Conservation (phyloP, 2,797 vertebrate species). For the Oreochromis mossambicus region DNA sequence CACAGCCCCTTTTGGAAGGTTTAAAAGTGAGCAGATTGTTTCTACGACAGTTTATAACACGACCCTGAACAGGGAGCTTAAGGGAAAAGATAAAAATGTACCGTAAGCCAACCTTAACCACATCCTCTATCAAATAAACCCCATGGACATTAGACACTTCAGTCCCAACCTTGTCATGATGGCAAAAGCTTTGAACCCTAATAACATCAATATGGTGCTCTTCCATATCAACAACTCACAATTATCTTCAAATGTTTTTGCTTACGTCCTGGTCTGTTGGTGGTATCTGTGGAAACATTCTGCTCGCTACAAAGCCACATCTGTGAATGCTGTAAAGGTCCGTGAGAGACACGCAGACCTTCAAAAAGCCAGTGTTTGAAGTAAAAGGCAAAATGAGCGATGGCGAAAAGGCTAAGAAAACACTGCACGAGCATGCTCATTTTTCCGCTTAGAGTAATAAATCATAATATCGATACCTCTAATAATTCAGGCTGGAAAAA, state of each 20-base stretch:
- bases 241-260: constrained; percentile 52
- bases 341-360: not conserved
- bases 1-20: not conserved
- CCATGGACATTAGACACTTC: not conserved
- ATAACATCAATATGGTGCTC: constrained; percentile 35
- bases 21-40: not conserved
- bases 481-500: constrained; percentile 35
- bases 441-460: constrained; percentile 27
- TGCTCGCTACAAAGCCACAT: constrained; percentile 45
- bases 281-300: constrained; percentile 42
- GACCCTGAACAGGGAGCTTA: not conserved
- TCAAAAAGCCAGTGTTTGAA: constrained; percentile 7
- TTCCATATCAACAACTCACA: constrained; percentile 38
- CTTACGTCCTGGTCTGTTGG: constrained; percentile 16
- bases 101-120: constrained; percentile 2
- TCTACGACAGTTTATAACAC: not conserved
- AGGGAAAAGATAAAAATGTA: not conserved
- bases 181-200: constrained; percentile 45
- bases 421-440: not conserved
- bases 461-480: constrained; percentile 41
- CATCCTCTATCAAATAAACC: constrained; percentile 16
- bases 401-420: constrained; percentile 11
- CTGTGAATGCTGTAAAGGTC: constrained; percentile 38
- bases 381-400: constrained; percentile 1
- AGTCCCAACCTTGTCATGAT: constrained; percentile 3